A percentile compares a stretch with the other conserved stretches of the same genome.
Evolutionary conservation across 1,140 invertebrate species (phyloP).

Genomic region (Drosophila varians): DNA sequence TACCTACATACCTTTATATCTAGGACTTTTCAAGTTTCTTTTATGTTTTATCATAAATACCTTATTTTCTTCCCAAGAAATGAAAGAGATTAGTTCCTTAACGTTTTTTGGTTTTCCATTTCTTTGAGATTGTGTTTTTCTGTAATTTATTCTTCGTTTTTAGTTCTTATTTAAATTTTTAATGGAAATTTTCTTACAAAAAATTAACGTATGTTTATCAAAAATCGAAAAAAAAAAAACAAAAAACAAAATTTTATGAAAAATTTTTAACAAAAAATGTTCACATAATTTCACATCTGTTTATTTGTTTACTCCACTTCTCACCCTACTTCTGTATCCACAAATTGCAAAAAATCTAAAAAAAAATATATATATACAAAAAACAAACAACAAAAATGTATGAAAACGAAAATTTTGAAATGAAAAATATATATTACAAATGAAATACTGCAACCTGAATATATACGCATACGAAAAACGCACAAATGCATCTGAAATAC

Average conservation of each 20-base stretch:
- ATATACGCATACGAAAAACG: slow-evolving; percentile 58
- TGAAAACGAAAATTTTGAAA: too few relatives aligned
- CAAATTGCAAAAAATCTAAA: slow-evolving; percentile 72
- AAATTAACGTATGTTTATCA: not conserved
- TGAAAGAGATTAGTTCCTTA: slow-evolving; percentile 6
- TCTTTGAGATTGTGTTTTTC: slow-evolving; percentile 21
- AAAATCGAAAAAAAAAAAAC: slow-evolving; percentile 8
- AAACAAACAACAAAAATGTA: slow-evolving; percentile 46
- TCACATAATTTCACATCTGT: slow-evolving; percentile 83
- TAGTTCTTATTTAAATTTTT: slow-evolving; percentile 30
- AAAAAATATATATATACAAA: too few relatives aligned
- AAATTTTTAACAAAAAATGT: slow-evolving; percentile 42
- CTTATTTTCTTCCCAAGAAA: slow-evolving; percentile 20
- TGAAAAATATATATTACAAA: slow-evolving; percentile 38
- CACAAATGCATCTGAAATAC: slow-evolving; percentile 29
- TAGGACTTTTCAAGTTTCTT: not conserved
- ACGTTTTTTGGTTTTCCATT: slow-evolving; percentile 22
- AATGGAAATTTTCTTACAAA: slow-evolving; percentile 2
- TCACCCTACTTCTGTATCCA: slow-evolving; percentile 81
- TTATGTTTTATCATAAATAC: too few relatives aligned
- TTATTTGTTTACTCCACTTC: slow-evolving; percentile 83
- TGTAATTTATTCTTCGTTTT: slow-evolving; percentile 39
- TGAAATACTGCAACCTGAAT: slow-evolving; percentile 54
- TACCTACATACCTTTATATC: slow-evolving; percentile 6
- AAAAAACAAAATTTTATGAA: not conserved